Percentiles rank a stretch among this genome's conserved stretches.
phyloP scores from a whole-genome alignment of 2,113 vertebrate species.

The cat (Felis catus) region DNA sequence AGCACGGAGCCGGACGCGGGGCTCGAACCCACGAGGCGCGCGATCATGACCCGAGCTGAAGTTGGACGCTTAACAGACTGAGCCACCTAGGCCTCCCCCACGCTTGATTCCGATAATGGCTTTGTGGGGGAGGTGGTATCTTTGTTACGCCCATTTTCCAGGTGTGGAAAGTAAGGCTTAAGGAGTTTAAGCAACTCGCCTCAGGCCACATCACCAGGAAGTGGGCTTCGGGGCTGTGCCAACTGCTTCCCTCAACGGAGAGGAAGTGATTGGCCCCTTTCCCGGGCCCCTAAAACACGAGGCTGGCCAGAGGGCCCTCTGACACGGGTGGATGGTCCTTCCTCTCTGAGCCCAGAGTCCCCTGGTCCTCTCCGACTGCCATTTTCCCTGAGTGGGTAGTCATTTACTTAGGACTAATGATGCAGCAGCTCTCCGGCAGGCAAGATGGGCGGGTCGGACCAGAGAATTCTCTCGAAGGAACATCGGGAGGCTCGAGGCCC shows the following conservation, averaged over 20 bases:
- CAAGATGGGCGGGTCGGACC: no score
- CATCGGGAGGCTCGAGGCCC: accelerated
- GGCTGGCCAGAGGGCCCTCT: neutral
- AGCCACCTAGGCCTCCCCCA: no score
- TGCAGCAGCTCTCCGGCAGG: neutral
- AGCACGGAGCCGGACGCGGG: no score
- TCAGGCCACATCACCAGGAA: neutral
- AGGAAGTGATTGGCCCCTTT: neutral
- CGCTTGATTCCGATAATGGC: neutral
- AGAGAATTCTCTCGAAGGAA: neutral
- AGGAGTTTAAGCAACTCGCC: neutral
- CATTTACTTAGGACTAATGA: neutral
- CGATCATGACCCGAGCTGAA: no score
- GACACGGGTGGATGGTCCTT: neutral
- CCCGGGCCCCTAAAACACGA: neutral
- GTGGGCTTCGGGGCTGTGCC: neutral
- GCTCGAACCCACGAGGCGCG: no score
- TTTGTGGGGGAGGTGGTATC: neutral
- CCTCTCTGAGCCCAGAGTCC: no score
- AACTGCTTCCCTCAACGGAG: neutral
- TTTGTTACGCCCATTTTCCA: neutral
- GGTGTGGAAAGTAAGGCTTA: neutral
- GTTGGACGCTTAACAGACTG: no score
- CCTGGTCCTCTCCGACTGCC: neutral
- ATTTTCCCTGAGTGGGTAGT: neutral